phyloP scores from a whole-genome alignment of 2,888 invertebrate species.

The Oscheius myriophilus region DNA sequence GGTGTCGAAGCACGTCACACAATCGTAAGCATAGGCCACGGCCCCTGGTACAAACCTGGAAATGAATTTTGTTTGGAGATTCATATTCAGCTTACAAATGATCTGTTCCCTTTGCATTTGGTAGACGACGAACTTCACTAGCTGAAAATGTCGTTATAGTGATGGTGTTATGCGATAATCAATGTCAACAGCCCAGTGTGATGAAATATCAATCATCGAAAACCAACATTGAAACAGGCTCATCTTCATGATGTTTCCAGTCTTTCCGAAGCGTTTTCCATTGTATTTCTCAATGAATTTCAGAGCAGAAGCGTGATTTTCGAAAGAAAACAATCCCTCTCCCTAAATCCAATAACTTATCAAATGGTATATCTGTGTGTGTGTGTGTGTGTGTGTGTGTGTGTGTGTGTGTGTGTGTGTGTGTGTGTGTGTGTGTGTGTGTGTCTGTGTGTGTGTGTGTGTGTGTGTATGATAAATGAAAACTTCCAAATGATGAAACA shows the following conservation, averaged over 20 bases:
- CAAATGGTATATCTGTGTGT: background rate
- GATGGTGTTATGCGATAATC: too few relatives aligned
- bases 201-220: too few relatives aligned
- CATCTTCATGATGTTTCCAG: background rate
- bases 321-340: background rate
- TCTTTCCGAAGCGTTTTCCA: background rate
- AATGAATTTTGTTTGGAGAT: background rate
- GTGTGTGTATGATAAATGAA: too few relatives aligned
- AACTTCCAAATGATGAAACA: too few relatives aligned
- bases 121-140: background rate
- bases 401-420: too few relatives aligned
- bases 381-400: too few relatives aligned
- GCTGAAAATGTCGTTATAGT: background rate
- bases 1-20: background rate
- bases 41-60: background rate
- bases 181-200: too few relatives aligned
- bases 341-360: background rate
- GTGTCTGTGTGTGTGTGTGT: too few relatives aligned
- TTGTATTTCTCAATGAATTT: background rate
- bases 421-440: too few relatives aligned
- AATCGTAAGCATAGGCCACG: background rate
- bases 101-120: background rate
- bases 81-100: background rate
- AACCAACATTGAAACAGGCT: conserved; percentile 1
- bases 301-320: background rate